Conservation (phyloP, 2,888 invertebrate genomes). For the Xylota segnis region DNA sequence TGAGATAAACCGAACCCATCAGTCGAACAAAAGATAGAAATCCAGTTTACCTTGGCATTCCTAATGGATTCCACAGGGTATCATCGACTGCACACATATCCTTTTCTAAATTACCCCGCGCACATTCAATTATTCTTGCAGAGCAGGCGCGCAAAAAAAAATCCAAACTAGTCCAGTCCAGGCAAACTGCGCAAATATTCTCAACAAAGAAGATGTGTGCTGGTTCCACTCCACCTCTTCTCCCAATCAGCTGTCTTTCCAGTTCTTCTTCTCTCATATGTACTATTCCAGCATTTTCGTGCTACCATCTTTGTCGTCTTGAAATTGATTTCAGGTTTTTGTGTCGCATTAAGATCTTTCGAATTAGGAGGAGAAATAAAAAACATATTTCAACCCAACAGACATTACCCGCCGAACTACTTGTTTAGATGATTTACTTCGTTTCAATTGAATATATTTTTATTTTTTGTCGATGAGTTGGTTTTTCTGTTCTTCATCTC, state of each 20-base stretch:
- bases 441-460: background rate
- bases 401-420: background rate
- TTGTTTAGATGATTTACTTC: background rate
- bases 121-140: slow-evolving; percentile 15
- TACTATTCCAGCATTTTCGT: slow-evolving; percentile 26
- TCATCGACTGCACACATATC: slow-evolving; percentile 12
- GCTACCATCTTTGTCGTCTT: slow-evolving; percentile 33
- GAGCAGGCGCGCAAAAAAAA: background rate
- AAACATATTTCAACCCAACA: background rate
- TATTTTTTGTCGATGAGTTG: slow-evolving; percentile 2
- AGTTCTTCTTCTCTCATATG: slow-evolving; percentile 39
- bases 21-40: slow-evolving; percentile 29
- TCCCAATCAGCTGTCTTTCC: slow-evolving; percentile 44
- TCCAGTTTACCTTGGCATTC: slow-evolving; percentile 56
- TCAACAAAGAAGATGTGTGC: slow-evolving; percentile 12
- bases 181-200: slow-evolving; percentile 38
- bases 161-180: slow-evolving; percentile 30
- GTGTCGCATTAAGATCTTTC: slow-evolving; percentile 30
- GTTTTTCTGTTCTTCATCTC: background rate
- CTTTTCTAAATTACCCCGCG: slow-evolving; percentile 17
- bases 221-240: background rate
- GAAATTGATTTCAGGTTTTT: slow-evolving; percentile 58
- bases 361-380: slow-evolving; percentile 13
- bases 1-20: slow-evolving; percentile 6
- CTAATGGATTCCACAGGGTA: slow-evolving; percentile 18